Evolutionary conservation across 1,140 invertebrate genomes (phyloP), one percentile per base, ranked within the genome.

Genomic region (Diabrotica virgifera): DNA sequence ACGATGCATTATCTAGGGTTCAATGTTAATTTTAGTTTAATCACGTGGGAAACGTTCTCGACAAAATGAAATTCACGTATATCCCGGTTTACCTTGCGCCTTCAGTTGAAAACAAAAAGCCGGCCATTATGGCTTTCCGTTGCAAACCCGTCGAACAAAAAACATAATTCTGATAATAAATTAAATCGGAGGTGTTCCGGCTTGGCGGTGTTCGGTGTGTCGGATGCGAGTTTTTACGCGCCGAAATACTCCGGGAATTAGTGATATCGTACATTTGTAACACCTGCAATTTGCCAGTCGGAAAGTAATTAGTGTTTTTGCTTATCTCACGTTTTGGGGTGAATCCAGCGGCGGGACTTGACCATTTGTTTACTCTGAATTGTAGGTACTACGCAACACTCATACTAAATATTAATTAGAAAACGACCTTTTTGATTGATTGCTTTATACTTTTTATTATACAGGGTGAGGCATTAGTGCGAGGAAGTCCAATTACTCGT

Each of bases 301-400:
- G 67, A 75, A 75, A 75, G 73, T 70, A 75, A 75, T 75, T 75
- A 75, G 73, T 71, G 73, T 75, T 75, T 75, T 75, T 75, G 73
- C 40, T 46, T n/a, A 46, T 46, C 40, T 46, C 40, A 46, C 40
- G 40, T 46, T 46, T 46, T n/a, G 40, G 40, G 40, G 4, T 46
- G n/a, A 46, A 46, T 8, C n/a, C 40, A 46, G 40, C n/a, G 40
- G 40, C 40, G 40, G 40, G 40, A 46, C n/a, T 46, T 46, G 24
- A 24, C 24, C 24, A 24, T 24, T 24, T 24, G n/a, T 24, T 24
- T 24, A 24, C 24, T 24, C 24, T 24, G 1, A 24, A 24, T 24
- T 24, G 1, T 24, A 24, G n/a, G n/a, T n/a, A n/a, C n/a, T n/a
- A n/a, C n/a, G n/a, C n/a, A 24, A 24, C 24, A 24, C 1, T 4